These are phyloP conservation scores for Ischnura elegans DNA, from an alignment of 2,888 invertebrate species.

Conservation along the genomic window DNA sequence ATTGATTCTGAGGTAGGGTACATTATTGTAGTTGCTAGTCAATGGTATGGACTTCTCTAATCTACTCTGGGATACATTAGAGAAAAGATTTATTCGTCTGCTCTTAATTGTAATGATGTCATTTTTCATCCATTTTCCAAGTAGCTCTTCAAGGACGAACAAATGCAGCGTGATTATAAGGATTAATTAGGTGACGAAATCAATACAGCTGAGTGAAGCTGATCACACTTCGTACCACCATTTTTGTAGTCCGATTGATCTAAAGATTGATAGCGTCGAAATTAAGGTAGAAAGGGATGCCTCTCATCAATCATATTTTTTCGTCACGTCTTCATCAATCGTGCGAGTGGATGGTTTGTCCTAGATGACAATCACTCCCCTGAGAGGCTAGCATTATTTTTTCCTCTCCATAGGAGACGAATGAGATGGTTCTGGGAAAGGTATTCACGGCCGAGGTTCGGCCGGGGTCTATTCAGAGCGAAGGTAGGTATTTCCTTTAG, in stretches of 20 bases:
- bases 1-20: too few species aligned
- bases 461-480: not conserved
- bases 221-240: not conserved
- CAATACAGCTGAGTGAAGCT: not conserved
- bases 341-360: not conserved
- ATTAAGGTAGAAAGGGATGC: not conserved
- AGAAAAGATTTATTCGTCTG: too few species aligned
- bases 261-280: not conserved
- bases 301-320: slow-evolving; percentile 19
- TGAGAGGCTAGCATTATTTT: not conserved
- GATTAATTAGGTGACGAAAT: not conserved
- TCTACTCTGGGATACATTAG: too few species aligned
- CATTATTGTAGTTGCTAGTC: too few species aligned
- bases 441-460: not conserved
- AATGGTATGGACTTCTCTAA: too few species aligned
- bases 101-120: not conserved
- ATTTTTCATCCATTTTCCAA: not conserved
- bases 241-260: not conserved
- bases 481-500: not conserved
- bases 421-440: not conserved
- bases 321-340: slow-evolving; percentile 26
- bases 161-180: not conserved
- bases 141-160: not conserved
- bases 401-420: not conserved
- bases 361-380: not conserved